Base-by-base conservation (phyloP, 2,888 invertebrate genomes). In the Arrhopalites spinosus region DNA sequence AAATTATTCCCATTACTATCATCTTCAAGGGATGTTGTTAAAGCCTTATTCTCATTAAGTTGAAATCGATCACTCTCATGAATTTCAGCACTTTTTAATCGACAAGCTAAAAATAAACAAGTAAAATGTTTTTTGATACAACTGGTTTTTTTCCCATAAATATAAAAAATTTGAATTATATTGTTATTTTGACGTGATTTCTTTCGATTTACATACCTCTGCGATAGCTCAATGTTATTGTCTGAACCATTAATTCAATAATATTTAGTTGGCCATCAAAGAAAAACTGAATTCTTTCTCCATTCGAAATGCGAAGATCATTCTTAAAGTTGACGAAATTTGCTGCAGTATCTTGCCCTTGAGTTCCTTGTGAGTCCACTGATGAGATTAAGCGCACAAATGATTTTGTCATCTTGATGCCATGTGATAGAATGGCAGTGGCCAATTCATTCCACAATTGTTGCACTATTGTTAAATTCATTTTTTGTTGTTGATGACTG, bases 381-480 rank as follows among this genome's bases (percentile, higher is more conserved):
- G 77, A 17, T 23, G 29, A 15, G 2, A 69, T 25, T n/a, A 69
- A 64, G 5, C 69, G 25, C 8, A 70, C 43, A 30, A 83, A 81
- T 63, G 80, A 78, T 36, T 78, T 76, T 2, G 78, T 69, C 74
- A 81, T 67, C 20, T 77, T 77, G 15, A 81, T 76, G 20, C 77
- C 79, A 63, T 82, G 83, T 25, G 73, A 75, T 11, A 78, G 74
- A 27, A 82, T 74, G 8, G 83, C 78, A 23, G 74, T 79, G 0
- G 81, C 64, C 66, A 82, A 59, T 74, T 83, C 83, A 71, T 83
- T 83, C 83, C 83, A 83, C 15, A 77, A 73, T 64, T 78, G 78
- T 71, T 83, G 83, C 15, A 81, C 81, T 20, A 80, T 75, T 11
- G 79, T 63, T n/a, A 83, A 63, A 63, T 79, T 81, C 2, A 81